phyloP scores from a whole-genome alignment of 2,797 vertebrate genomes.

The Spinus pinus region DNA sequence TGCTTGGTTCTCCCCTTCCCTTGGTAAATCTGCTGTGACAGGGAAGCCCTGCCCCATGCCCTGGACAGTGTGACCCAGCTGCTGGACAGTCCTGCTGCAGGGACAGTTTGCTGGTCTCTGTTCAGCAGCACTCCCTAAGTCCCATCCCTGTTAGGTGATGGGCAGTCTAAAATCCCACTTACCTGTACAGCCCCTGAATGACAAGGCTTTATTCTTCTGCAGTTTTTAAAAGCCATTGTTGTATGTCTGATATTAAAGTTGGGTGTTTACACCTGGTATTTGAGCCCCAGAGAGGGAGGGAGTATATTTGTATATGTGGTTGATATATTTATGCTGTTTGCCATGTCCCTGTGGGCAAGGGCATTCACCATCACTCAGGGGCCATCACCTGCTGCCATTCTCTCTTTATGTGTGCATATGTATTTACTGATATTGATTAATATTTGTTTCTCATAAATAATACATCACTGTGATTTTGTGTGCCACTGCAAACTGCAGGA shows the following conservation, averaged over 20 bases:
- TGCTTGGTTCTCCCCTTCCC: neutral
- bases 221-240: neutral
- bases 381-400: neutral
- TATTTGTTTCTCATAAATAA: conserved; percentile 30
- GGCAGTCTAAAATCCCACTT: neutral
- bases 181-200: neutral
- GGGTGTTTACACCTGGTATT: neutral
- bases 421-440: conserved; percentile 7
- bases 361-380: neutral
- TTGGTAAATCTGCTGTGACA: neutral
- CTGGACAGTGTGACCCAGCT: fast-evolving
- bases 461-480: neutral
- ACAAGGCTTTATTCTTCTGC: neutral
- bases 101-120: fast-evolving
- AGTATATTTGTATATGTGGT: neutral
- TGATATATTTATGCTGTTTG: neutral
- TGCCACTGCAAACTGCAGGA: neutral
- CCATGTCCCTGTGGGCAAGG: neutral
- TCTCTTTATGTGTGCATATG: neutral
- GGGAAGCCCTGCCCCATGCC: neutral
- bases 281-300: neutral
- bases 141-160: neutral
- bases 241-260: neutral
- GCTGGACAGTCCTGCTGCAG: neutral
- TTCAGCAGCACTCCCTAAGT: neutral